Evolutionary conservation across 2,113 vertebrate species (phyloP).

Genomic region (Ceyx margarethae): DNA sequence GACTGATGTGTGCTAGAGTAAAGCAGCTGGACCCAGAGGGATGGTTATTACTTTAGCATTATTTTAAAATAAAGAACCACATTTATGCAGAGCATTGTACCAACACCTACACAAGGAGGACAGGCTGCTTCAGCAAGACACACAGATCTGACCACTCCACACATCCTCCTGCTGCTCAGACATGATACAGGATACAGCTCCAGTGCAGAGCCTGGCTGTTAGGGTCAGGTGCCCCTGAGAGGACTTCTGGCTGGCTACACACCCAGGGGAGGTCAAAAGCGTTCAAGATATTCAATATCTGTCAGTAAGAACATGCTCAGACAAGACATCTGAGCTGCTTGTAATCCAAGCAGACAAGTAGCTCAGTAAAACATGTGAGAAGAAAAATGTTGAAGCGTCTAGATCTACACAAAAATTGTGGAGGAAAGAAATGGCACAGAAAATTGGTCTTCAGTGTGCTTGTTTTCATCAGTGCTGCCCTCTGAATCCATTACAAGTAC

Average conservation of each 20-base stretch:
- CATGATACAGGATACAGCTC: background rate
- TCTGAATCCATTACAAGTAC: background rate
- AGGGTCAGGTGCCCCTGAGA: background rate
- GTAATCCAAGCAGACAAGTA: background rate
- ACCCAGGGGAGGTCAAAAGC: background rate
- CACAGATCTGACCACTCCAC: background rate
- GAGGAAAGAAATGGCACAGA: rapidly evolving
- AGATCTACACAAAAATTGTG: background rate
- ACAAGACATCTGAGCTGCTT: background rate
- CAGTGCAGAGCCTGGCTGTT: background rate
- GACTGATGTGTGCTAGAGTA: background rate
- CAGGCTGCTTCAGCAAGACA: background rate
- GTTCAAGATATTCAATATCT: background rate
- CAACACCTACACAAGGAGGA: background rate
- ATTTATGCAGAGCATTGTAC: background rate
- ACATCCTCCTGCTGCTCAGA: background rate
- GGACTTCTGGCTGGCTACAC: background rate
- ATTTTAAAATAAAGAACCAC: background rate
- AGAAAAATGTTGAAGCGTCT: background rate
- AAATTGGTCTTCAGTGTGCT: background rate
- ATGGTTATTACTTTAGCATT: background rate
- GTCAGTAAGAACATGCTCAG: background rate
- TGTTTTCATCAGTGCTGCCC: background rate
- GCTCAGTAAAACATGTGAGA: background rate
- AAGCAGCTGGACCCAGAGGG: background rate